Conservation (phyloP, 2,888 invertebrate genomes). For the Aporophyla lueneburgensis region DNA sequence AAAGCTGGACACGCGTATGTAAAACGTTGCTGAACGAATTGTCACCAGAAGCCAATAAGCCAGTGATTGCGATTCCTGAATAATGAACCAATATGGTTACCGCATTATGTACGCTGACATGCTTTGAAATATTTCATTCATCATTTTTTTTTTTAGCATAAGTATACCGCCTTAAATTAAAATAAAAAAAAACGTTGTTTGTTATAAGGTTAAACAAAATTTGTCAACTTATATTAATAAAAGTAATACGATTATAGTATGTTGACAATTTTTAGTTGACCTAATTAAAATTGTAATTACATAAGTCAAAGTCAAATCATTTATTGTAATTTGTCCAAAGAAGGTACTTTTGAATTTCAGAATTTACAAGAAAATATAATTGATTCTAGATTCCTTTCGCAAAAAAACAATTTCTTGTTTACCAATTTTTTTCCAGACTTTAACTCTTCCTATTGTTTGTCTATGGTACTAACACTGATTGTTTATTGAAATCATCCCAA, state of each 20-base stretch:
- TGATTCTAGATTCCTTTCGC: too few relatives aligned
- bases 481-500: background rate
- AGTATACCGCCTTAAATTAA: too few relatives aligned
- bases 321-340: too few relatives aligned
- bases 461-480: background rate
- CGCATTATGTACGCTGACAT: slow-evolving; percentile 10
- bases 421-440: background rate
- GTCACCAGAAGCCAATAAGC: slow-evolving; percentile 69
- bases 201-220: too few relatives aligned
- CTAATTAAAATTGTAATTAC: too few relatives aligned
- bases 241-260: too few relatives aligned
- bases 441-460: background rate
- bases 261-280: too few relatives aligned
- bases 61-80: slow-evolving; percentile 65
- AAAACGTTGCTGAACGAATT: slow-evolving; percentile 61
- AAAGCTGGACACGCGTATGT: slow-evolving; percentile 53
- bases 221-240: too few relatives aligned
- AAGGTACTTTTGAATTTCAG: too few relatives aligned
- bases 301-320: too few relatives aligned
- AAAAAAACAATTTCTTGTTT: background rate
- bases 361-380: too few relatives aligned
- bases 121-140: slow-evolving; percentile 14
- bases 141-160: background rate
- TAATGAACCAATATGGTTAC: slow-evolving; percentile 63
- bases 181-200: too few relatives aligned